Percentiles rank a stretch among this genome's conserved stretches.
Conservation (phyloP, 1,140 invertebrate species). For the Euwallacea similis region DNA sequence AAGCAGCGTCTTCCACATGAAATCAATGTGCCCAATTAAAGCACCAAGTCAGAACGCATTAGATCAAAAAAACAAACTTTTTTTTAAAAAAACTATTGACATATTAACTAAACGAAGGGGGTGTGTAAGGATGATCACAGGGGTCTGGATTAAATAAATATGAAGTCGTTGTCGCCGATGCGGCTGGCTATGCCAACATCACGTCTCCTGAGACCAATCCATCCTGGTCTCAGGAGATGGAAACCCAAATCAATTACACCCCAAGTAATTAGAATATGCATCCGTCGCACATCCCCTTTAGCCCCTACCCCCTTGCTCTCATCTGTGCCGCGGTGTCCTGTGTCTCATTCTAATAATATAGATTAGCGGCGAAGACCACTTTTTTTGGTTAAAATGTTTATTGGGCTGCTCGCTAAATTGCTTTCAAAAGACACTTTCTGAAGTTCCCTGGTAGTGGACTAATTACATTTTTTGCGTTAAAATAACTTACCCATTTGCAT, state of each 20-base stretch:
- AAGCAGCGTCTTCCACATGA: too few relatives aligned
- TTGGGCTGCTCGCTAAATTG: too few relatives aligned
- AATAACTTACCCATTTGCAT: too few relatives aligned
- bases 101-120: constrained; percentile 21
- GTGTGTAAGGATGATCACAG: constrained; percentile 19
- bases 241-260: constrained; percentile 47
- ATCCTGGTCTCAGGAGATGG: constrained; percentile 42
- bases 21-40: too few relatives aligned
- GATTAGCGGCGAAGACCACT: not conserved
- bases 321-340: constrained; percentile 18
- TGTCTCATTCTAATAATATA: constrained; percentile 30
- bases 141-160: constrained; percentile 42
- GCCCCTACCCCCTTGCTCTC: constrained; percentile 14
- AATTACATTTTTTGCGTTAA: too few relatives aligned
- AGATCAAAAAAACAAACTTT: too few relatives aligned
- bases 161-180: constrained; percentile 42
- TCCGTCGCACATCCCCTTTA: constrained; percentile 16
- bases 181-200: constrained; percentile 24
- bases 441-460: too few relatives aligned
- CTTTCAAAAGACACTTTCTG: too few relatives aligned
- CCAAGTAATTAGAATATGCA: constrained; percentile 48
- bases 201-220: constrained; percentile 43
- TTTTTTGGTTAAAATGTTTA: too few relatives aligned
- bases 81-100: constrained; percentile 23
- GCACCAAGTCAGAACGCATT: too few relatives aligned